Conservation (phyloP, 2,888 invertebrate genomes). For the Phyto melanocephala region DNA sequence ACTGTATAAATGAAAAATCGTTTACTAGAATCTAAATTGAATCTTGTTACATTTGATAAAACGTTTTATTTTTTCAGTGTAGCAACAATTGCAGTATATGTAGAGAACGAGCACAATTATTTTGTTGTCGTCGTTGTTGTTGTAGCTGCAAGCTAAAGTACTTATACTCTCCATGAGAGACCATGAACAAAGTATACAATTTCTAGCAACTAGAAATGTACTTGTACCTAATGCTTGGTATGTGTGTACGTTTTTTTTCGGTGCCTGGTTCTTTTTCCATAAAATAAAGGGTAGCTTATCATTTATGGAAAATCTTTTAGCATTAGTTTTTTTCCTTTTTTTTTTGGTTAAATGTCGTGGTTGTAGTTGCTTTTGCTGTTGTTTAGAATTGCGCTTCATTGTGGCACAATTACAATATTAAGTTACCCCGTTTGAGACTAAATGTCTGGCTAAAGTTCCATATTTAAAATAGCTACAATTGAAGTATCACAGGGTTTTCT, state of each 20-base stretch:
- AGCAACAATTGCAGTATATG: conserved; percentile 26
- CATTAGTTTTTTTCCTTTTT: background rate
- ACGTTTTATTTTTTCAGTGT: conserved; percentile 23
- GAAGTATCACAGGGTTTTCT: too few species aligned
- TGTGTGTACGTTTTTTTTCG: background rate
- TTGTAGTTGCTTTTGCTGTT: conserved; percentile 56
- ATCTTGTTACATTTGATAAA: too few species aligned
- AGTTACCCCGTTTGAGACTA: conserved; percentile 67
- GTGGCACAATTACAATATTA: conserved; percentile 77
- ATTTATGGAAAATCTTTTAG: conserved; percentile 75
- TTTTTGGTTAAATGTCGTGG: conserved; percentile 20
- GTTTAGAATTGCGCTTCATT: conserved; percentile 74
- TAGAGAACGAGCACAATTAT: background rate
- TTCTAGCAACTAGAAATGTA: conserved; percentile 39
- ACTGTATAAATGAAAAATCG: too few species aligned
- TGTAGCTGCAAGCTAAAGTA: background rate
- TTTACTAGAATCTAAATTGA: too few species aligned
- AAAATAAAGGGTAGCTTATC: conserved; percentile 72
- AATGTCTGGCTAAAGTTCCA: conserved; percentile 57
- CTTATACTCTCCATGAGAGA: conserved; percentile 9
- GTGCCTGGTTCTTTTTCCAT: background rate
- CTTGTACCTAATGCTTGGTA: conserved; percentile 32
- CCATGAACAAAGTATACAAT: conserved; percentile 44
- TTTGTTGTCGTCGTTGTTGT: conserved; percentile 11
- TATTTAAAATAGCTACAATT: conserved; percentile 35